Evolutionary conservation across 23 tunicate species (phyloP), one percentile per base, ranked within the genome.

Genomic region (Halocynthia roretzi): DNA sequence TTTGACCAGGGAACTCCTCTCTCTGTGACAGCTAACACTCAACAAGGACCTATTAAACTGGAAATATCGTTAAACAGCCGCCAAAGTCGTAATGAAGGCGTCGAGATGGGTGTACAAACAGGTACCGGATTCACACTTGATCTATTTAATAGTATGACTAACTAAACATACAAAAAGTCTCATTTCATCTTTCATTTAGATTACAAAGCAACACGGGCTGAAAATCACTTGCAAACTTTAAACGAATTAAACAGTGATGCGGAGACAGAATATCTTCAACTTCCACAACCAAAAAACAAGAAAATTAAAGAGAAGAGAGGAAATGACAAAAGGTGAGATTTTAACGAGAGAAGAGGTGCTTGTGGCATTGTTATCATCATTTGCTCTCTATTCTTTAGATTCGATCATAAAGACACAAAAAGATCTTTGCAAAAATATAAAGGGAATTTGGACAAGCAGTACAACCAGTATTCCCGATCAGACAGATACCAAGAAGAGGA

Each of bases 31-130:
- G 72, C 86, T 31, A 72, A 74, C 15, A 77, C 65, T 15, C 55
- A 23, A 9, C 55, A 83, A 53, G 97, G 83, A 23, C 86, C 90
- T 6, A 81, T 91, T 54, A 81, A 80, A 56, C 50, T 91, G 61
- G 97, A 91, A 76, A 91, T 91, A 61, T 85, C 90, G 10, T 62
- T 91, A 62, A 85, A 77, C 40, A 87, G 82, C 51, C 50, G 75
- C 12, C 72, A 71, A 52, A 22, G 50, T 40, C 54, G 53, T n/a
- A 64, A 52, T 69, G 80, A 53, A 51, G 60, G 75, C 17, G 85
- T 78, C 15, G 97, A 88, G 60, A 71, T 79, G 57, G 84, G 54
- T 8, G 83, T 85, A 44, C 97, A 91, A 66, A 91, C 97, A 62
- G 97, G 83, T 75, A 54, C 62, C 0, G 50, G 62, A 31, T 49